Evolutionary conservation across 2,888 invertebrate species (phyloP), one percentile per base, ranked within the genome.

Genomic region (Azorinus chamasolen): DNA sequence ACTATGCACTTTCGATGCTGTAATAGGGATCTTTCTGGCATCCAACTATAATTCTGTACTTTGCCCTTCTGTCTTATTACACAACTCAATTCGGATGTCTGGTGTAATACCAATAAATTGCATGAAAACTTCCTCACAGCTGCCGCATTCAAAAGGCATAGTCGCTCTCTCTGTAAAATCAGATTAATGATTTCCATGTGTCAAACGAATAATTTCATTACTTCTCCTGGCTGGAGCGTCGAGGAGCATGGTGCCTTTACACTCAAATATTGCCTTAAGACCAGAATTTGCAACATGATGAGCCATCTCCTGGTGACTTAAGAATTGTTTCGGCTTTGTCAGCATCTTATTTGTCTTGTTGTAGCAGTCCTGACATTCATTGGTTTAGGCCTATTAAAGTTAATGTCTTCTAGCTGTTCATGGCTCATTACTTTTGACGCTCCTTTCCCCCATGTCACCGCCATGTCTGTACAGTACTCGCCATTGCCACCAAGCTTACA

Each of bases 391-490:
- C 55, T n/a, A n/a, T 45, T n/a, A 58, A 58, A 58, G 4, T n/a
- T 32, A 43, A 58, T 58, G 43, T 58, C 43, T 24, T 43, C 25
- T 14, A 58, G 16, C 41, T 20, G 16, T 45, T 58, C 58, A 64
- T 20, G 18, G 4, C 24, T 6, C 18, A 71, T 18, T 24, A 71
- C 58, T 24, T 71, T 46, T 8, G 57, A 25, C 1, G 63, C 55
- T 2, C 64, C 64, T 51, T 22, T 63, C 18, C 71, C 71, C 71
- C 71, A 71, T 10, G 20, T 16, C 32, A 25, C n/a, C 18, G 8
- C 18, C 32, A 41, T 70, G 37, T 77, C 76, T 8, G 76, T 71
- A 41, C 66, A 77, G 25, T 53, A 43, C 41, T 71, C 61, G 20
- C 66, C 71, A 51, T 50, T 57, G n/a, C 71, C 20, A 12, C 71